Evolutionary conservation across 2,888 invertebrate species (phyloP), one percentile per base, ranked within the genome.

Genomic region (Scaptomyza caliginosa): DNA sequence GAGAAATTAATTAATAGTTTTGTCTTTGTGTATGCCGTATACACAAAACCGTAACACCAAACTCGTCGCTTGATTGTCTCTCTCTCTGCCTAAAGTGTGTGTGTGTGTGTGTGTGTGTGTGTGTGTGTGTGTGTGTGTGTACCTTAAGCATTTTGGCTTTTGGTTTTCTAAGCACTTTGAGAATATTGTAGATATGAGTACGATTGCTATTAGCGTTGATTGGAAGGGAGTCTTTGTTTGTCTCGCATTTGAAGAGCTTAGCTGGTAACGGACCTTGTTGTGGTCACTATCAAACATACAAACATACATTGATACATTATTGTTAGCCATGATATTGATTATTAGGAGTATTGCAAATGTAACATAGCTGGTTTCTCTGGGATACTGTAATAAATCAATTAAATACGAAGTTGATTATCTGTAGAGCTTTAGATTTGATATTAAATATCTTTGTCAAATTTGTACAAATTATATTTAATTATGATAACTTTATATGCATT

Each of bases 1-100:
- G 63, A 63, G 65, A 81, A 81, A 84, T 81, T 81, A 81, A 81
- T 84, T 81, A 81, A 81, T 81, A 81, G 85, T 67, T 67, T 59
- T 74, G 65, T 64, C 56, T 38, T 16, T 16, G 43, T 7, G 24
- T 34, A 21, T 16, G 16, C 16, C 8, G 11, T 36, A 36, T 30
- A 8, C 26, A 26, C 17, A 23, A 54, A 38, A 32, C 21, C 36
- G 16, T 39, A 55, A 24, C 19, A 36, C 28, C 34, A 34, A 28
- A 30, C 36, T 30, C 45, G 7, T n/a, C 5, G 19, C 39, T 24
- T 26, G 40, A 16, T 28, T 32, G 21, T 38, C 16, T 32, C n/a
- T 38, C 30, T 42, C 13, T 16, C 17, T 21, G 34, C 39, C 34
- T 51, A 30, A n/a, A 17, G 16, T 45, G n/a, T 19, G 23, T 36